A percentile compares a stretch with the other conserved stretches of the same genome.
Conservation (phyloP, 2,888 invertebrate genomes). For the Scaeva pyrastri region DNA sequence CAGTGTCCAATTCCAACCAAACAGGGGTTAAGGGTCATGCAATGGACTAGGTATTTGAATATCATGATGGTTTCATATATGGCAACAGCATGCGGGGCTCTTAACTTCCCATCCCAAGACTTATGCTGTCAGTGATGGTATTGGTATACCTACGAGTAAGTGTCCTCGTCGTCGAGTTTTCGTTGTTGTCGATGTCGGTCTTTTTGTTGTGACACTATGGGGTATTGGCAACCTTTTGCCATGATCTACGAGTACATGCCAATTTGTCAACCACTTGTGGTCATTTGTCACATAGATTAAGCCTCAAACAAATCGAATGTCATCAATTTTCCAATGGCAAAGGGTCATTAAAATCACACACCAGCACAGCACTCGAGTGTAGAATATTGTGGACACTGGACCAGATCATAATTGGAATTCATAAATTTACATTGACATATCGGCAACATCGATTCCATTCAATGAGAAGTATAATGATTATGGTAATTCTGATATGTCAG, state of each 20-base stretch:
- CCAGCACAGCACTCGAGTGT: not conserved
- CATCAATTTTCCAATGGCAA: conserved; percentile 62
- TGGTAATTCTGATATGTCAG: conserved; percentile 13
- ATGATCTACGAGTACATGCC: conserved; percentile 72
- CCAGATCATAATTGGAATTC: conserved; percentile 59
- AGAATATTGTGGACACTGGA: conserved; percentile 35
- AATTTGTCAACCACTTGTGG: conserved; percentile 75
- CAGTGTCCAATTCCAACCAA: conserved; percentile 8
- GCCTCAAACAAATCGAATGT: conserved; percentile 64
- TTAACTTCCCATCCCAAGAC: conserved; percentile 16
- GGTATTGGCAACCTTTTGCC: conserved; percentile 50
- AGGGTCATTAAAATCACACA: conserved; percentile 52
- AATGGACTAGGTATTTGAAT: conserved; percentile 38
- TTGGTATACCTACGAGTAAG: conserved; percentile 14
- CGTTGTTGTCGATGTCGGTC: not conserved
- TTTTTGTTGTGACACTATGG: not conserved
- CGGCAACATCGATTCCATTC: conserved; percentile 39
- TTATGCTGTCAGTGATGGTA: conserved; percentile 4
- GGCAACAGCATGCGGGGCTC: conserved; percentile 57
- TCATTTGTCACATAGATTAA: conserved; percentile 75
- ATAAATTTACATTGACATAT: conserved; percentile 64
- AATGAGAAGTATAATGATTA: conserved; percentile 37
- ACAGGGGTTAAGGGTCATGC: conserved; percentile 50
- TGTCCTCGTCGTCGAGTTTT: conserved; percentile 16
- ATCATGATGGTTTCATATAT: conserved; percentile 40